Evolutionary conservation across 2,888 invertebrate species (phyloP).

Genomic region (Callosobruchus maculatus): DNA sequence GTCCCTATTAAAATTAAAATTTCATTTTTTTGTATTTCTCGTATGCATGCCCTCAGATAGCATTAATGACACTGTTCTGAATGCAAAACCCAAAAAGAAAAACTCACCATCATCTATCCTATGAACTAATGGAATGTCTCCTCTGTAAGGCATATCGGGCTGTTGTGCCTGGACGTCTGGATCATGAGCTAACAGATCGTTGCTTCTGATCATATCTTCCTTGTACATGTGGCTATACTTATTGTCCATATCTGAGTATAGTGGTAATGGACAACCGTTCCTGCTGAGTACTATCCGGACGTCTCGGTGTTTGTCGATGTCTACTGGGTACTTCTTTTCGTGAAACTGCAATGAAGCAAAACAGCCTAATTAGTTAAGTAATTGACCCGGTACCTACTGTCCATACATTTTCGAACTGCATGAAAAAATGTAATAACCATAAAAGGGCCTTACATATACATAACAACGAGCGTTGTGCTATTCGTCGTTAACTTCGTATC

Average conservation of each 20-base stretch:
- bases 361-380: too few relatives aligned
- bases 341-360: constrained; percentile 52
- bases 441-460: too few relatives aligned
- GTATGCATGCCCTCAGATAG: too few relatives aligned
- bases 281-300: constrained; percentile 53
- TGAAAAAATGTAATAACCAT: too few relatives aligned
- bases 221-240: constrained; percentile 36
- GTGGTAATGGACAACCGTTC: constrained; percentile 49
- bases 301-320: constrained; percentile 53
- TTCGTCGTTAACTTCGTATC: too few relatives aligned
- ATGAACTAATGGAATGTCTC: constrained; percentile 64
- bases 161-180: constrained; percentile 47
- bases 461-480: too few relatives aligned
- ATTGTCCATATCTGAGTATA: constrained; percentile 45
- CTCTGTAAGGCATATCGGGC: constrained; percentile 47
- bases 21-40: too few relatives aligned
- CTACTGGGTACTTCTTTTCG: constrained; percentile 57
- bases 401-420: too few relatives aligned
- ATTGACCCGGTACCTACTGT: too few relatives aligned
- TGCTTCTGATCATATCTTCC: constrained; percentile 24
- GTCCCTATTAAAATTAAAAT: too few relatives aligned
- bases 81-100: too few relatives aligned
- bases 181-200: constrained; percentile 35
- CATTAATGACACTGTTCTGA: too few relatives aligned
- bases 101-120: constrained; percentile 55